Evolutionary conservation across 2,888 invertebrate species (phyloP).

Genomic region (Ditula angustiorana): DNA sequence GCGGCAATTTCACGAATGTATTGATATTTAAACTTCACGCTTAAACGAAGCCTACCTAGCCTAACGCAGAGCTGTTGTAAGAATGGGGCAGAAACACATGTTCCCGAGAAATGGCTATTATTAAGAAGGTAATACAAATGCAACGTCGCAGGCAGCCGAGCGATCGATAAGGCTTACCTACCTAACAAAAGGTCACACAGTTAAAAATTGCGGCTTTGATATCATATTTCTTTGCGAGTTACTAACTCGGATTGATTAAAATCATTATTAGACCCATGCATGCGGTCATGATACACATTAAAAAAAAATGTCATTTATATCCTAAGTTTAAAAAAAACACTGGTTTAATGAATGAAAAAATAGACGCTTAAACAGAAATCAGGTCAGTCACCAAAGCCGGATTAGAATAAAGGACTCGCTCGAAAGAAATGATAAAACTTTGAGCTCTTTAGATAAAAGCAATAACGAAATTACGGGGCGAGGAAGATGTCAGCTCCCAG

Average conservation of each 20-base stretch:
- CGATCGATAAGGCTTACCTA: conserved; percentile 31
- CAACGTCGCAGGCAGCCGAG: conserved; percentile 21
- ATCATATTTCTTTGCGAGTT: neutral
- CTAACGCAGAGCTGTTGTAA: neutral
- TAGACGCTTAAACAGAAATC: neutral
- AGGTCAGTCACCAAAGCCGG: neutral
- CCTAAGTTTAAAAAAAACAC: no score
- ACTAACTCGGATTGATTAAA: neutral
- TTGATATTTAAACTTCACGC: neutral
- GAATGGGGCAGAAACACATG: conserved; percentile 9
- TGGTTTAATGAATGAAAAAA: no score
- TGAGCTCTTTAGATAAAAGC: neutral
- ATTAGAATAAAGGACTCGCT: neutral
- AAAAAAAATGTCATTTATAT: no score
- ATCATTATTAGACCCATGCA: neutral
- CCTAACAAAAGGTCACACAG: neutral
- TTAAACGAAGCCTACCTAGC: conserved; percentile 18
- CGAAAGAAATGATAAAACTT: neutral
- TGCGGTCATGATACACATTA: neutral
- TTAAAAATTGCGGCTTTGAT: neutral
- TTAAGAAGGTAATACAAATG: conserved; percentile 47
- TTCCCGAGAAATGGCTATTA: conserved; percentile 28
- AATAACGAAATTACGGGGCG: conserved; percentile 15
- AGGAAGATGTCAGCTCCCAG: conserved; percentile 9
- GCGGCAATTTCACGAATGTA: neutral